Evolutionary conservation across 2,113 vertebrate species (phyloP).

Genomic region (Gymnobelideus leadbeateri): DNA sequence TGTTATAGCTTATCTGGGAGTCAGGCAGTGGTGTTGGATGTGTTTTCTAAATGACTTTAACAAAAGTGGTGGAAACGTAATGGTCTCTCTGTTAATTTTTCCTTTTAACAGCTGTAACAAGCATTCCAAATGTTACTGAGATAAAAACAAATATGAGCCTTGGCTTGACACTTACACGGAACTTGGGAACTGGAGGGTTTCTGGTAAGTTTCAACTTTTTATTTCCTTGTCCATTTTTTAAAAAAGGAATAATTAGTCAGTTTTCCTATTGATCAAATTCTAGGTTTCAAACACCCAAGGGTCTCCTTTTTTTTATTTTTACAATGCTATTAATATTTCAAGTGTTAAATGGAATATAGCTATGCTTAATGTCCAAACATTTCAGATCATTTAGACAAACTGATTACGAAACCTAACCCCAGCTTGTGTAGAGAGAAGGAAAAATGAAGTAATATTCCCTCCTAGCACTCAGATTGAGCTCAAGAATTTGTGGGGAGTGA

Average conservation of each 20-base stretch:
- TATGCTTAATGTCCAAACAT: not conserved
- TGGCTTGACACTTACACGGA: constrained; percentile 91
- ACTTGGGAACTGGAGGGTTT: constrained; percentile 85
- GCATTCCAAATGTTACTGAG: constrained; percentile 89
- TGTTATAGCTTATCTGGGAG: not conserved
- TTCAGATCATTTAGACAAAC: not conserved
- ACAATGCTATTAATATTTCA: not conserved
- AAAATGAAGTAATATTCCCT: not conserved
- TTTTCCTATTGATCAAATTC: not conserved
- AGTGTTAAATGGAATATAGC: not conserved
- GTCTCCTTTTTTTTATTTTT: not conserved
- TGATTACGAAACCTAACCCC: not conserved
- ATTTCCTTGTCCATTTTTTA: not conserved
- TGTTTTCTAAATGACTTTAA: not conserved
- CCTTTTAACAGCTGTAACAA: constrained; percentile 86
- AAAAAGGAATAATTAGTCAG: not conserved
- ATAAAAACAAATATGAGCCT: constrained; percentile 90
- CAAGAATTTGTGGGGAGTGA: not conserved
- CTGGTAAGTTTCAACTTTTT: constrained; percentile 84
- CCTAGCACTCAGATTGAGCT: not conserved
- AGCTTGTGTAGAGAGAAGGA: not conserved
- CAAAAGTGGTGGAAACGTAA: not conserved
- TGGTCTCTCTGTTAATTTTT: constrained; percentile 40
- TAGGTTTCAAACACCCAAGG: not conserved
- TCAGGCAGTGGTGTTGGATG: not conserved